Evolutionary conservation across 2,113 vertebrate species (phyloP).

Genomic region (Pygoscelis adeliae): DNA sequence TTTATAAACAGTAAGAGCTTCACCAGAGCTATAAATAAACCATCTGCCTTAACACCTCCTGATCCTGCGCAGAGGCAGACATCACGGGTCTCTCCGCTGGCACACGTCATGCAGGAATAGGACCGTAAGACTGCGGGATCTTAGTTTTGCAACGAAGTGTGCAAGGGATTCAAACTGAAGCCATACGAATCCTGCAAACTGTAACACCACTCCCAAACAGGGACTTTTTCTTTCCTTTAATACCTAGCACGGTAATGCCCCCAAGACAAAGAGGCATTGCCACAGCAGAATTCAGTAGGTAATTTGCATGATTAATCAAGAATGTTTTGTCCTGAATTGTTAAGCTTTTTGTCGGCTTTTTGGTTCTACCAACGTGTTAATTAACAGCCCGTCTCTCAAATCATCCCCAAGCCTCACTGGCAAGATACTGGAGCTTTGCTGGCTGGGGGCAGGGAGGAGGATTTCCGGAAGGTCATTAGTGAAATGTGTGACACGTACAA

Average conservation of each 20-base stretch:
- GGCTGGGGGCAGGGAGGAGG: not conserved
- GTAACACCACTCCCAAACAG: not conserved
- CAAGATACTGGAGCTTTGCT: not conserved
- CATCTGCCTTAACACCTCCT: not conserved
- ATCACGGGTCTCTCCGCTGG: accelerated
- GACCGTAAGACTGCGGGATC: not conserved
- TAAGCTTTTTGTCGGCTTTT: not conserved
- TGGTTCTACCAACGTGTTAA: not conserved
- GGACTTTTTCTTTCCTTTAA: not conserved
- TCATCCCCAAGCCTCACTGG: not conserved
- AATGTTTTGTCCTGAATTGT: not conserved
- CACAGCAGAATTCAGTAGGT: not conserved
- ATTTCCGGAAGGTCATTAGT: not conserved
- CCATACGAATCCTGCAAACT: not conserved
- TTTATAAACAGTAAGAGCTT: not conserved
- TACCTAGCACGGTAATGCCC: not conserved
- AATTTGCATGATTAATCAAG: not conserved
- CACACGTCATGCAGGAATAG: not conserved
- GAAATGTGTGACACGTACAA: not conserved
- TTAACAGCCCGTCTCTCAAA: not conserved
- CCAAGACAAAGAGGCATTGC: not conserved
- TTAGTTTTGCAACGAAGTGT: not conserved
- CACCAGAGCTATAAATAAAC: not conserved
- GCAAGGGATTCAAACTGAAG: not conserved
- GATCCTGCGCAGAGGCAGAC: not conserved